Percentiles rank a stretch among this genome's conserved stretches.
These are phyloP conservation scores for Chiloscyllium plagiosum DNA, from an alignment of 2,113 vertebrate species.

Conservation along the genomic window DNA sequence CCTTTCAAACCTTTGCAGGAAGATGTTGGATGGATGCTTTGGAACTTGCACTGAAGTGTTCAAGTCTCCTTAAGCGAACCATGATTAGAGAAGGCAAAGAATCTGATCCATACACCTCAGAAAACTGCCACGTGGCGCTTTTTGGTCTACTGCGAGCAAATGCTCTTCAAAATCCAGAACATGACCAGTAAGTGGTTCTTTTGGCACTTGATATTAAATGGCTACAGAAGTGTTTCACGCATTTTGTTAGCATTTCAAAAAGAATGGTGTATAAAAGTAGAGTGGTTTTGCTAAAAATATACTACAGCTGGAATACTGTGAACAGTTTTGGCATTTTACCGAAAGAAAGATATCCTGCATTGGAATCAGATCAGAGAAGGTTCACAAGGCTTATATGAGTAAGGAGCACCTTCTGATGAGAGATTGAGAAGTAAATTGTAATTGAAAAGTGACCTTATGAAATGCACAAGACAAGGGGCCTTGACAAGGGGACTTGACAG, in stretches of 20 bases:
- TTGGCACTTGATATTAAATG: neutral
- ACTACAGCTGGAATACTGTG: no score
- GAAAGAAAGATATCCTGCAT: no score
- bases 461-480: no score
- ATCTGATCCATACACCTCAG: constrained; percentile 72
- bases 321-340: no score
- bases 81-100: constrained; percentile 97
- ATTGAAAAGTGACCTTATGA: no score
- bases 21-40: constrained; percentile 98
- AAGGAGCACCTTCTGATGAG: no score
- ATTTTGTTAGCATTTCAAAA: neutral
- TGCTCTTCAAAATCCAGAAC: constrained; percentile 77
- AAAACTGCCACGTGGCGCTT: constrained; percentile 79
- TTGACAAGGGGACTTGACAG: no score
- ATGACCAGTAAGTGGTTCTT: constrained; percentile 70
- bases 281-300: no score
- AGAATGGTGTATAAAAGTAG: neutral
- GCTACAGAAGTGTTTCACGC: neutral
- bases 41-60: constrained; percentile 95
- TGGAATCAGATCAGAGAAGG: no score
- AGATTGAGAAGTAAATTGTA: no score
- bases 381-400: no score
- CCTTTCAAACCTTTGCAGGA: constrained; percentile 54
- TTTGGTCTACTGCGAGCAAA: constrained; percentile 88
- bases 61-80: constrained; percentile 89